Evolutionary conservation across 2,797 vertebrate genomes (phyloP).

Genomic region (Oryzias dopingdopingensis): DNA sequence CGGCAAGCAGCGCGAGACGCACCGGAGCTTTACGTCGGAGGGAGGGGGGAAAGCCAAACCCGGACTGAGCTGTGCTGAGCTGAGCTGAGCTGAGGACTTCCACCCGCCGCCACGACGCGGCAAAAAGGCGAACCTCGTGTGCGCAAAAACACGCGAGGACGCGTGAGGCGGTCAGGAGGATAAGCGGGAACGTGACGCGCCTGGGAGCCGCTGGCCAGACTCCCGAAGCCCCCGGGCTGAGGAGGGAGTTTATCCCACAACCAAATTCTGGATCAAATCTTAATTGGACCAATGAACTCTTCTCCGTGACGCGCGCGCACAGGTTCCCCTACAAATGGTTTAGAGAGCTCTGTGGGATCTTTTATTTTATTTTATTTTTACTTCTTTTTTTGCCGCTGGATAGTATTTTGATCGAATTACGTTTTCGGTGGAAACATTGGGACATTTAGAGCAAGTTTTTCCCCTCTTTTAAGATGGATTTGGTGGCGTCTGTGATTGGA

Average conservation of each 20-base stretch:
- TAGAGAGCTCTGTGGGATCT: conserved; percentile 42
- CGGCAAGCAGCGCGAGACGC: neutral
- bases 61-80: neutral
- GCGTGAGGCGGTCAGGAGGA: conserved; percentile 5
- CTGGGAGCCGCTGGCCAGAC: conserved; percentile 38
- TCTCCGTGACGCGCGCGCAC: conserved; percentile 43
- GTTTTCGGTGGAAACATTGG: conserved; percentile 21
- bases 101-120: neutral
- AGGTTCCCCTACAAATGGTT: conserved; percentile 28
- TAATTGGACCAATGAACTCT: conserved; percentile 32
- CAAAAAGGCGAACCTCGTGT: conserved; percentile 26
- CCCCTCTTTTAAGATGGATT: conserved; percentile 80
- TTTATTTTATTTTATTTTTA: conserved; percentile 30
- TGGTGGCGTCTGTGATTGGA: conserved; percentile 78
- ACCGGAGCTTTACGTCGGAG: too few species aligned
- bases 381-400: conserved; percentile 9
- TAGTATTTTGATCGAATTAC: too few species aligned
- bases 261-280: neutral
- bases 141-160: conserved; percentile 42
- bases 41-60: neutral
- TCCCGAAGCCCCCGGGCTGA: conserved; percentile 8
- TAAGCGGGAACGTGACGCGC: conserved; percentile 31
- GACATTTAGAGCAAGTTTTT: conserved; percentile 34
- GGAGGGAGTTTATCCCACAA: neutral
- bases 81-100: conserved; percentile 12